These are phyloP conservation scores for Antedon mediterranea DNA, from an alignment of 53 echinoderm and acorn worm species.

Conservation along the genomic window DNA sequence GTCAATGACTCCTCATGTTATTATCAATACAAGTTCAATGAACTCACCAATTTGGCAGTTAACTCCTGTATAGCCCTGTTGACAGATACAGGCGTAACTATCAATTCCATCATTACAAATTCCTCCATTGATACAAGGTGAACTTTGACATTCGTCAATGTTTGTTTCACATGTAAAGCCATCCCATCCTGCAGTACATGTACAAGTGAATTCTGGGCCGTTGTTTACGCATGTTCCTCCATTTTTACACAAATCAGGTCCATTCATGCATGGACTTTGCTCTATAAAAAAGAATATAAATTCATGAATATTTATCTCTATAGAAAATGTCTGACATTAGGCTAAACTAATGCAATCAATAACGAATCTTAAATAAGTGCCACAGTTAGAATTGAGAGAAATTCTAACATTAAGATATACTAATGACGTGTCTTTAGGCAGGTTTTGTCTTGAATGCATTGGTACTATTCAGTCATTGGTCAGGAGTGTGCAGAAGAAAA, in stretches of 20 bases:
- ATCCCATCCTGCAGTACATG: not conserved
- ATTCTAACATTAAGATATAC: too few species aligned
- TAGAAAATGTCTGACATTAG: too few species aligned
- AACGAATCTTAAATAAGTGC: too few species aligned
- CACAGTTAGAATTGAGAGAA: too few species aligned
- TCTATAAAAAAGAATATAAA: not conserved
- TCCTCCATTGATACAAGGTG: conserved; percentile 23
- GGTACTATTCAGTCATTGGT: too few species aligned
- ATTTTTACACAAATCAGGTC: conserved; percentile 18
- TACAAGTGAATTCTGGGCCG: not conserved
- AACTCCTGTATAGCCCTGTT: conserved; percentile 12
- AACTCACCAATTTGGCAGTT: conserved; percentile 1
- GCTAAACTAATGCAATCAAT: too few species aligned
- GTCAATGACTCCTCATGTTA: too few species aligned
- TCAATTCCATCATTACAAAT: conserved; percentile 6
- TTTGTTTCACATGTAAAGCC: conserved; percentile 13
- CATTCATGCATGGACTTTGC: not conserved
- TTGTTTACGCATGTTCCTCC: conserved; percentile 1
- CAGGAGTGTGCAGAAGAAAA: too few species aligned
- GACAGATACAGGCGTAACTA: conserved; percentile 21
- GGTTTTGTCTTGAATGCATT: too few species aligned
- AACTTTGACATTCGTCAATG: conserved; percentile 17
- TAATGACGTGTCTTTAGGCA: too few species aligned
- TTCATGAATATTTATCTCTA: too few species aligned
- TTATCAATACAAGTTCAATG: too few species aligned